Base-by-base conservation (phyloP, 2,113 vertebrate genomes). In the Nipponia nippon region DNA sequence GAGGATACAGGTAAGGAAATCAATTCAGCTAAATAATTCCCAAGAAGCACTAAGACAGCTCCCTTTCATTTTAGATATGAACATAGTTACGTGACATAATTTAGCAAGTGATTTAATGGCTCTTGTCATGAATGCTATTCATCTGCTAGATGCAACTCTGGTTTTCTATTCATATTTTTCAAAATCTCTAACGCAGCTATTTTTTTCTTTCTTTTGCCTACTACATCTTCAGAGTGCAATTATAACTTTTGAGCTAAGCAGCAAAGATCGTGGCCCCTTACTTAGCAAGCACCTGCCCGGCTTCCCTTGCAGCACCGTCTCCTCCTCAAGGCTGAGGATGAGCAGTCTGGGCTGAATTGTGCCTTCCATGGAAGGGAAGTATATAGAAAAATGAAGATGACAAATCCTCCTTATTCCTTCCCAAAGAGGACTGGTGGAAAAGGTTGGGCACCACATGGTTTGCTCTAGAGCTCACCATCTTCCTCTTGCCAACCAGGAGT, bases 51-150 rank as follows among this genome's bases (percentile, higher is more conserved):
- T 34, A 84, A 46, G 77, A 72, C 26, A 93, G 42, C 66, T 83
- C 16, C 29, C n/a, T 91, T 84, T 95, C 82, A 83, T 73, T 92
- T 85, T 76, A 94, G 56, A 55, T 73, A 88, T 17, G 59, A 91
- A 85, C 38, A 42, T 13, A 82, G 52, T 87, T 94, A 87, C 5
- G 20, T 69, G 86, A 87, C 52, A 90, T 26, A 66, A 90, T 65
- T 90, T 93, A 91, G 75, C 62, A 94, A 91, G 84, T 55, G 66
- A 95, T 94, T 94, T 95, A 96, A 93, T 73, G 71, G 71, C 26
- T 87, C 65, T 89, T 88, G 71, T 80, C 75, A 94, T 77, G 58
- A 91, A 93, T 52, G 50, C 44, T 94, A 73, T 96, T 95, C 71
- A 94, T 77, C 81, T 82, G 42, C 46, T 85, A 73, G 32, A 88